A percentile compares a stretch with the other conserved stretches of the same genome.
Evolutionary conservation across 1,140 invertebrate genomes (phyloP).

Genomic region (Pachyrhynchus sulphureomaculatus): DNA sequence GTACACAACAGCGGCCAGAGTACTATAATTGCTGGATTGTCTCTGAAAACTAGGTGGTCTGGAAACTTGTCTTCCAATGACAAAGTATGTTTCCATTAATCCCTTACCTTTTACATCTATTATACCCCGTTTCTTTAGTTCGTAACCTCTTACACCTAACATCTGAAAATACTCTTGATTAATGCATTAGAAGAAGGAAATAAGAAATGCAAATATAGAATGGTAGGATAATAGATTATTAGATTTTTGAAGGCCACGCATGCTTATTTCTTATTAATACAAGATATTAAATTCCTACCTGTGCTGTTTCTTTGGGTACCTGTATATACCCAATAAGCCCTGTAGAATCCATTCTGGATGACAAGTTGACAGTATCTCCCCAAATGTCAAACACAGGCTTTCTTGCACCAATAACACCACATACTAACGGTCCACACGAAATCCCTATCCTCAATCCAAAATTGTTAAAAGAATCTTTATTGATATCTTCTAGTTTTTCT

Average conservation of each 20-base stretch:
- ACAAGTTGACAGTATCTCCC: constrained; percentile 93
- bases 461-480: constrained; percentile 96
- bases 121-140: constrained; percentile 73
- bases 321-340: constrained; percentile 85
- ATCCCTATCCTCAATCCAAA: constrained; percentile 92
- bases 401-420: constrained; percentile 94
- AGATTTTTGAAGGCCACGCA: no score
- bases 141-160: constrained; percentile 69
- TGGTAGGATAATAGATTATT: no score
- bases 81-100: constrained; percentile 92
- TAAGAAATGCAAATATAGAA: no score
- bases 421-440: constrained; percentile 90
- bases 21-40: constrained; percentile 72
- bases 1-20: constrained; percentile 83
- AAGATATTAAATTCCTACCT: no score
- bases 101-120: constrained; percentile 94
- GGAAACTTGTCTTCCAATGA: constrained; percentile 63
- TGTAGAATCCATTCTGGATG: constrained; percentile 91
- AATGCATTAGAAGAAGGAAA: not conserved
- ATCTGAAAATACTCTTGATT: constrained; percentile 57
- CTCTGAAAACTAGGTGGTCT: constrained; percentile 59
- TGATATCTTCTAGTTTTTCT: constrained; percentile 86
- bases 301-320: constrained; percentile 81
- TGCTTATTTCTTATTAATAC: no score
- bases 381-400: constrained; percentile 99